Percentiles rank a stretch among this genome's conserved stretches.
phyloP scores from a whole-genome alignment of 2,888 invertebrate genomes.

The Aphodius sticticus region DNA sequence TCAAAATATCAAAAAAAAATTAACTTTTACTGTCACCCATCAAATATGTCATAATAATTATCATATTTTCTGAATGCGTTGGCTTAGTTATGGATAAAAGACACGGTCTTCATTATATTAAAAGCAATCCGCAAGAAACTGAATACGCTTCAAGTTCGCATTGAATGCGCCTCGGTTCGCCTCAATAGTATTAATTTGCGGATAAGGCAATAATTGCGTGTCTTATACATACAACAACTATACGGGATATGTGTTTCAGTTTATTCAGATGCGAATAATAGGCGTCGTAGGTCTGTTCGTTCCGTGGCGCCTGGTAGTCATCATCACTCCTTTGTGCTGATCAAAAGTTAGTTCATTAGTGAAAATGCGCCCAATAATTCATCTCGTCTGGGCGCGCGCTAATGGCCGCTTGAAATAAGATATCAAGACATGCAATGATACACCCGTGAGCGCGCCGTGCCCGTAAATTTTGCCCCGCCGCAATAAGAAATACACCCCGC shows the following conservation, averaged over 20 bases:
- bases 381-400: slow-evolving; percentile 53
- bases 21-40: no score
- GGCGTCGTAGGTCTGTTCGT: not conserved
- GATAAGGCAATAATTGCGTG: not conserved
- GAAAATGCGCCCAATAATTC: slow-evolving; percentile 60
- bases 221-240: not conserved
- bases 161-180: not conserved
- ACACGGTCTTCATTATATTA: not conserved
- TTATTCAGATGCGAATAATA: slow-evolving; percentile 4
- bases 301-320: not conserved
- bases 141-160: not conserved
- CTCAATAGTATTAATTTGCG: not conserved
- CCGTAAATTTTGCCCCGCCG: slow-evolving; percentile 56
- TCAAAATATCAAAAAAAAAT: no score
- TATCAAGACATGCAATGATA: slow-evolving; percentile 62
- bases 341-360: slow-evolving; percentile 61
- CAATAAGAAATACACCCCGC: slow-evolving; percentile 53
- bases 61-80: no score
- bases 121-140: not conserved
- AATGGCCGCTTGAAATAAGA: slow-evolving; percentile 61
- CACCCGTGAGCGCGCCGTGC: slow-evolving; percentile 43
- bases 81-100: not conserved
- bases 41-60: no score
- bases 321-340: slow-evolving; percentile 43
- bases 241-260: not conserved